Conservation (phyloP, 2,888 invertebrate genomes). For the Sclerodermus sp. region DNA sequence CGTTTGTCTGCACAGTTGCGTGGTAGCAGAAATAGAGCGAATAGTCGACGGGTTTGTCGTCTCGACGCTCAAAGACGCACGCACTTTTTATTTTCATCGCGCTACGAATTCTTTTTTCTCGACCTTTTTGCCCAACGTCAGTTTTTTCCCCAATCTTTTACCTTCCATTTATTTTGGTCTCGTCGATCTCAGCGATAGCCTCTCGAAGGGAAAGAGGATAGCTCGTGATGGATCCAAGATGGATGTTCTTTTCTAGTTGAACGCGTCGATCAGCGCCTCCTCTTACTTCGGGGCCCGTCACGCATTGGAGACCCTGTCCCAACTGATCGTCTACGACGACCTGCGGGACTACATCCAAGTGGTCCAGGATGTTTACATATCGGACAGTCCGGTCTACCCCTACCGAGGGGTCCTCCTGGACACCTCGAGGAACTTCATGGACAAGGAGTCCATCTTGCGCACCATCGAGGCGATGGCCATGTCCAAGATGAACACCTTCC, state of each 20-base stretch:
- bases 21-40: too few relatives aligned
- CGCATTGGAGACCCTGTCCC: conserved; percentile 70
- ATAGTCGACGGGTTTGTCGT: too few relatives aligned
- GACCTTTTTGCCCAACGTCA: too few relatives aligned
- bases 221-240: too few relatives aligned
- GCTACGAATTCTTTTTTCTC: too few relatives aligned
- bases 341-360: conserved; percentile 65
- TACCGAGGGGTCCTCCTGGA: conserved; percentile 89
- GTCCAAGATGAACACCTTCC: conserved; percentile 90
- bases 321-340: conserved; percentile 70
- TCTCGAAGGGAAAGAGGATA: too few relatives aligned
- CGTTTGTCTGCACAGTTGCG: too few relatives aligned
- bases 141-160: too few relatives aligned
- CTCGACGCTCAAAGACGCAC: too few relatives aligned
- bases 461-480: conserved; percentile 88
- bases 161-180: too few relatives aligned
- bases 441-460: conserved; percentile 70
- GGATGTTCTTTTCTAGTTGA: conserved; percentile 46
- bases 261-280: conserved; percentile 62
- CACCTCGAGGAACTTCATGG: conserved; percentile 85
- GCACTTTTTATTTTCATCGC: too few relatives aligned
- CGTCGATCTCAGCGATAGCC: too few relatives aligned
- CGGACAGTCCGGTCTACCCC: conserved; percentile 81
- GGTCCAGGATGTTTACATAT: conserved; percentile 65
- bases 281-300: conserved; percentile 71